These are phyloP conservation scores for Trachymyrmex cornetzi DNA, from an alignment of 1,140 invertebrate genomes.

Conservation along the genomic window DNA sequence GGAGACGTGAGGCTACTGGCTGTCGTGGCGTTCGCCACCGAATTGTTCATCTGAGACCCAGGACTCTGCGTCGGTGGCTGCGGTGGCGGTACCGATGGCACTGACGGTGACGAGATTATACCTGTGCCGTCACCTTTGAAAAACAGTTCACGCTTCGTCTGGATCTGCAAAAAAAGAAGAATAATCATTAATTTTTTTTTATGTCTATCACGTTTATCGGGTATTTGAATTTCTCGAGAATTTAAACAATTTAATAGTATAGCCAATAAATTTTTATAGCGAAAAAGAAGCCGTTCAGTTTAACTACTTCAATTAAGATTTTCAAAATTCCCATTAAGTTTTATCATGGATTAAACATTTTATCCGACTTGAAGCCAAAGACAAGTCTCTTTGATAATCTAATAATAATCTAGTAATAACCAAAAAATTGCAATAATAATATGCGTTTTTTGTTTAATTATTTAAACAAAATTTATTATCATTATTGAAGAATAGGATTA, in stretches of 20 bases:
- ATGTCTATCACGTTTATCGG: neutral
- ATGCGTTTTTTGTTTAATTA: neutral
- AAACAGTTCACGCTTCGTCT: constrained; percentile 92
- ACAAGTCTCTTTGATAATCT: neutral
- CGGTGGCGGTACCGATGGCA: constrained; percentile 85
- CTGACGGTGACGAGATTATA: constrained; percentile 85
- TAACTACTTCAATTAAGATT: neutral
- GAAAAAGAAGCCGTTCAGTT: neutral
- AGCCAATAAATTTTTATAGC: neutral
- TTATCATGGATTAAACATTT: neutral
- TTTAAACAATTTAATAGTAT: neutral
- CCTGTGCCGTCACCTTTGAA: constrained; percentile 88
- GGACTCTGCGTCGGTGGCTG: constrained; percentile 85
- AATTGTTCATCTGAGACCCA: constrained; percentile 84
- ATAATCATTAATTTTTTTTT: neutral
- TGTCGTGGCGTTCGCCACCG: constrained; percentile 84
- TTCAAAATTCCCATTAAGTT: neutral
- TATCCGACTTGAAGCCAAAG: neutral
- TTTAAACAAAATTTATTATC: neutral
- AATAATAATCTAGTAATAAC: neutral
- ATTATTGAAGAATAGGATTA: neutral
- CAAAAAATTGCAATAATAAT: neutral
- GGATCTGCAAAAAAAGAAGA: constrained; percentile 87
- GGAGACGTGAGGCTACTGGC: constrained; percentile 80
- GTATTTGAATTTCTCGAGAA: neutral